Evolutionary conservation across 37 sponge, comb jelly and placozoan genomes (phyloP).

Genomic region (Halichondria panicea): DNA sequence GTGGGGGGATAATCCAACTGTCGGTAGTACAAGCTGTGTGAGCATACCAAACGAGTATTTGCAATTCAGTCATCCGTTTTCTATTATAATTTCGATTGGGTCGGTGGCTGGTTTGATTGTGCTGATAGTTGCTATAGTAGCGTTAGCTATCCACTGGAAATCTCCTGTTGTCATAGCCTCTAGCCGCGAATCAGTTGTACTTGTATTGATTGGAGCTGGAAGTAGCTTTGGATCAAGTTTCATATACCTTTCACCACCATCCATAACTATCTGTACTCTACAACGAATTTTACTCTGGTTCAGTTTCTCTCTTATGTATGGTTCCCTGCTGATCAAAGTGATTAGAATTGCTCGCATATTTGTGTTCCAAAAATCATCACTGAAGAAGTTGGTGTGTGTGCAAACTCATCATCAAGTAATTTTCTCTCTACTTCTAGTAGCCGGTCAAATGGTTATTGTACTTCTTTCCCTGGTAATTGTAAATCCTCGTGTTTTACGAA

Average conservation of each 20-base stretch:
- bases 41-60: not conserved
- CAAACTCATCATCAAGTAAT: constrained; percentile 39
- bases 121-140: not conserved
- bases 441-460: constrained; percentile 40
- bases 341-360: constrained; percentile 63
- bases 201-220: constrained; percentile 37
- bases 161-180: constrained; percentile 56
- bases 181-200: constrained; percentile 42
- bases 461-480: constrained; percentile 25
- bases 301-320: constrained; percentile 46
- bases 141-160: constrained; percentile 31
- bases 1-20: constrained; percentile 38
- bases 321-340: constrained; percentile 67
- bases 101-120: not conserved
- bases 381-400: constrained; percentile 4
- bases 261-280: constrained; percentile 23
- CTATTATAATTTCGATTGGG: constrained; percentile 3
- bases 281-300: constrained; percentile 46
- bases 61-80: not conserved
- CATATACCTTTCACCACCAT: constrained; percentile 22
- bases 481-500: constrained; percentile 7
- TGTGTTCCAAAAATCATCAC: not conserved
- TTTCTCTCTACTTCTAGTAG: constrained; percentile 39
- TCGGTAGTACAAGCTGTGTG: constrained; percentile 34
- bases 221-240: constrained; percentile 21